Evolutionary conservation across 2,797 vertebrate genomes (phyloP), one percentile per base, ranked within the genome.

Genomic region (Gallinago stenura): DNA sequence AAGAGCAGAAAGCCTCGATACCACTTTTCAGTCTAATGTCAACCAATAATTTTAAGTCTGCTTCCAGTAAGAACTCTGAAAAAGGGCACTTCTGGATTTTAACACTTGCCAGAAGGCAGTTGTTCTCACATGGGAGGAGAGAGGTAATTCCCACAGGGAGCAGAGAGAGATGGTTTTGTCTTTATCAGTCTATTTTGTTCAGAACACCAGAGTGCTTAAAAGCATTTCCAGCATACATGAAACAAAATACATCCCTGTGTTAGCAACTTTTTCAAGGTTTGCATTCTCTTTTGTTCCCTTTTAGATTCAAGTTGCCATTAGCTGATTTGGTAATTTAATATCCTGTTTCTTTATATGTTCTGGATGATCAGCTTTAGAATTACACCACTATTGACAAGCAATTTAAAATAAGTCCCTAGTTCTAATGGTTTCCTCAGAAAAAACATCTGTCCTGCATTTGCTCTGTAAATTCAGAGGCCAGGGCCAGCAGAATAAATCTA

Each of bases 351-450:
- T 93, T 69, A 2, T 56, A 70, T 54, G 71, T 84, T 26, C 22
- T 4, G 16, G 50, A 79, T 95, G 91, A 81, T 62, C 85, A 73
- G 39, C 28, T 89, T 89, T 87, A 87, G 78, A 90, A 89, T 90
- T 93, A 46, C 78, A 41, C 75, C 69, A 45, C 43, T 90, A 33
- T 69, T 90, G 73, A 79, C 77, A 90, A 84, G 50, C 54, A 81
- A 65, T 95, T 86, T 83, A 65, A 86, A 88, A 96, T 58, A 51
- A 93, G 89, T 91, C 80, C 35, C 20, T 20, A 53, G 0, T 90
- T 94, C 43, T 84, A 76, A 84, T 70, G 48, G 48, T 71, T 91
- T 85, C 28, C 3, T 89, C 68, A 89, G 69, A 84, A 86, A 89
- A 83, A 80, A 2, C 33, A 53, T 76, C 84, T 87, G 48, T 87